Percentiles rank a stretch among this genome's conserved stretches.
phyloP scores from a whole-genome alignment of 2,113 vertebrate species.

The Perca fluviatilis region DNA sequence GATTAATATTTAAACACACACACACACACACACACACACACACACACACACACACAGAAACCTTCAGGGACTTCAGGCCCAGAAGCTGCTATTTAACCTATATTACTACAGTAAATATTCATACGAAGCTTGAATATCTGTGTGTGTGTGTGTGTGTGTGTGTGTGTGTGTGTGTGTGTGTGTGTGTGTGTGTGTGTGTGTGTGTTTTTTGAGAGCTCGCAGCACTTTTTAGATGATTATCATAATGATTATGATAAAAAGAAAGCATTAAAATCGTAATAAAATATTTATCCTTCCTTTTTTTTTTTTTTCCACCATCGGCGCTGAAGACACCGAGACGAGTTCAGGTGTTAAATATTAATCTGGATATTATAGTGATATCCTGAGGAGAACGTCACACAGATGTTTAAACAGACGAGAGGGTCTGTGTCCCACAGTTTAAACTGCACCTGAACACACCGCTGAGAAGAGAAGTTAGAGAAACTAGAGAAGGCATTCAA shows the following conservation, averaged over 20 bases:
- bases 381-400: no score
- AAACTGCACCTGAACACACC: no score
- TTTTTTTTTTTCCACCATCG: neutral
- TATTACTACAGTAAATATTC: no score
- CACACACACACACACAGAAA: no score
- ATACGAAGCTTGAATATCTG: no score
- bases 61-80: no score
- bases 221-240: constrained; percentile 70
- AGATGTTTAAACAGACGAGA: no score
- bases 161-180: constrained; percentile 16
- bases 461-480: no score
- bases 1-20: constrained; percentile 35
- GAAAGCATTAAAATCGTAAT: constrained; percentile 43
- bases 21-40: no score
- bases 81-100: no score
- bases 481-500: no score
- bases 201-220: constrained; percentile 41
- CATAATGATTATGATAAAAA: constrained; percentile 74
- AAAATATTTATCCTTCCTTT: constrained; percentile 59
- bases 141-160: neutral
- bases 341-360: neutral
- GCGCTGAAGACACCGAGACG: neutral
- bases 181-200: constrained; percentile 18
- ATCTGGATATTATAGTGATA: neutral
- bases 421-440: no score